Percentiles rank a stretch among this genome's conserved stretches.
phyloP scores from a whole-genome alignment of 1,140 invertebrate species.

The Cherax quadricarinatus region DNA sequence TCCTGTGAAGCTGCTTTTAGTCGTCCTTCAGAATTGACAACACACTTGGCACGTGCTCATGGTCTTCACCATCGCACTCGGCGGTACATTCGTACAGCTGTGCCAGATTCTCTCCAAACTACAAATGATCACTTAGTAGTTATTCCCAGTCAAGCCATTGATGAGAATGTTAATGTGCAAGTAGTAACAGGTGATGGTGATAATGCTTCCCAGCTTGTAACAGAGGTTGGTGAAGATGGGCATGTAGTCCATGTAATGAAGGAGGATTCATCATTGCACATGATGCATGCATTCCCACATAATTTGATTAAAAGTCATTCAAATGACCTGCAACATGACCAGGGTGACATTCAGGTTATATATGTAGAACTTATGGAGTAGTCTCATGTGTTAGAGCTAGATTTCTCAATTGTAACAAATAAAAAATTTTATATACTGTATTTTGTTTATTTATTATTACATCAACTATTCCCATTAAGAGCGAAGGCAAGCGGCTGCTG shows the following conservation, averaged over 20 bases:
- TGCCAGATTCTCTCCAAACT: neutral
- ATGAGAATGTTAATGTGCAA: neutral
- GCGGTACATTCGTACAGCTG: slow-evolving; percentile 42
- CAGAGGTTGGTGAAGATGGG: slow-evolving; percentile 46
- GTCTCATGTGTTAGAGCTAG: neutral
- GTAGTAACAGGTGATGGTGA: neutral
- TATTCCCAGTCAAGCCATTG: neutral
- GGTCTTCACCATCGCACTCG: slow-evolving; percentile 46
- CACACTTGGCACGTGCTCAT: slow-evolving; percentile 47
- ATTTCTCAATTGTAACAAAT: neutral
- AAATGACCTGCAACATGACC: neutral
- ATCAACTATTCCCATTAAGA: neutral
- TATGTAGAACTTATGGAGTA: slow-evolving; percentile 61
- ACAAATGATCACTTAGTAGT: neutral
- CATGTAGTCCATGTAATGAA: slow-evolving; percentile 52
- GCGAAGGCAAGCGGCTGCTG: neutral
- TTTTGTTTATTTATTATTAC: neutral
- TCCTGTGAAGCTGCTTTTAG: slow-evolving; percentile 54
- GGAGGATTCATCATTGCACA: slow-evolving; percentile 23
- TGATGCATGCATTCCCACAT: slow-evolving; percentile 41
- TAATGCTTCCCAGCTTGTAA: slow-evolving; percentile 20
- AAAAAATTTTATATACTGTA: neutral
- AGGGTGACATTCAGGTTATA: slow-evolving; percentile 61
- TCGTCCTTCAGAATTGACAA: slow-evolving; percentile 59
- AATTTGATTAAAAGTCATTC: slow-evolving; percentile 4